phyloP scores from a whole-genome alignment of 2,113 vertebrate species.

The Engystomops pustulosus region DNA sequence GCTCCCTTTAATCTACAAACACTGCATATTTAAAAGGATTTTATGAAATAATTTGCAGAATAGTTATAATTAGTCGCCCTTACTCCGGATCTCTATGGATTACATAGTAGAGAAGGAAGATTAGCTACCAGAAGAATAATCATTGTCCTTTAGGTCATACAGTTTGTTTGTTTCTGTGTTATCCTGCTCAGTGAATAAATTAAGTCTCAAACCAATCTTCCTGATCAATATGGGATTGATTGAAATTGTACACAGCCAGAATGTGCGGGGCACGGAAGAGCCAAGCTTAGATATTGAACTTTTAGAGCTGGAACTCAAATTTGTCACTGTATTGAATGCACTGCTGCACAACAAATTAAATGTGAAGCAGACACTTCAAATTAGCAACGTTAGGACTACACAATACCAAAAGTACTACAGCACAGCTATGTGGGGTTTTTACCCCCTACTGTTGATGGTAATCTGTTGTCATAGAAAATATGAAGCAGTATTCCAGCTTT shows the following conservation, averaged over 20 bases:
- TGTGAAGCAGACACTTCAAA: background rate
- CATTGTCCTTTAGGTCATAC: slow-evolving; percentile 46
- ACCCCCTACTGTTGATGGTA: no score
- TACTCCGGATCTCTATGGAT: slow-evolving; percentile 34
- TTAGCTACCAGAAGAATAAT: slow-evolving; percentile 39
- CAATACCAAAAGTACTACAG: background rate
- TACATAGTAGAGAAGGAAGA: slow-evolving; percentile 19
- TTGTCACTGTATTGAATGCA: slow-evolving; percentile 15
- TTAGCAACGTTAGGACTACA: no score
- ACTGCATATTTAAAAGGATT: slow-evolving; percentile 40
- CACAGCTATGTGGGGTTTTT: no score
- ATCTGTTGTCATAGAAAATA: background rate
- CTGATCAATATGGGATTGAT: slow-evolving; percentile 51
- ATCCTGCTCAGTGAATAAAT: slow-evolving; percentile 54
- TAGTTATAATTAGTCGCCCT: slow-evolving; percentile 46
- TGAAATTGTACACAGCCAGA: slow-evolving; percentile 11
- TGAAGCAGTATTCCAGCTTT: no score
- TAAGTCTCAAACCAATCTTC: slow-evolving; percentile 46
- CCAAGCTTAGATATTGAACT: slow-evolving; percentile 36
- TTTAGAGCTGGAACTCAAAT: slow-evolving; percentile 22
- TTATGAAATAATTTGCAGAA: slow-evolving; percentile 45
- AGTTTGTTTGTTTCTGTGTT: slow-evolving; percentile 43
- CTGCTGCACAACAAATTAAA: background rate
- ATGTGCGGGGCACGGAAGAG: slow-evolving; percentile 11
- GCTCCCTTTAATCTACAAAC: slow-evolving; percentile 48